A percentile compares a stretch with the other conserved stretches of the same genome.
Evolutionary conservation across 2,797 vertebrate genomes (phyloP).

Genomic region (Catharus ustulatus): DNA sequence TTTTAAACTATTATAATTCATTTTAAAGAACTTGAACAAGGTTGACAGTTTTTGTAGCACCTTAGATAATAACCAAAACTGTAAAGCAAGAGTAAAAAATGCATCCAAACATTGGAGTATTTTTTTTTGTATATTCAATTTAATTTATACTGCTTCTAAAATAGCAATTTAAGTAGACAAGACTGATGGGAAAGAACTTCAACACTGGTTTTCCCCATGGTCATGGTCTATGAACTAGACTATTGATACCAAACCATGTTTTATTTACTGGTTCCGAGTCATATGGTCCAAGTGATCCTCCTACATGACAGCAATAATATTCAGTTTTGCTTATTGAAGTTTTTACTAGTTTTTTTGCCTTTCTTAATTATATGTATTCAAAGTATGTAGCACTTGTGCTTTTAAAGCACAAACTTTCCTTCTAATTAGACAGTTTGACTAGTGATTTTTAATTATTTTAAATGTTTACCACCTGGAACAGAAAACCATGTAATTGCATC

Average conservation of each 20-base stretch:
- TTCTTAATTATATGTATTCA: background rate
- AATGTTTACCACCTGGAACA: background rate
- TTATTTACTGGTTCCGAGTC: background rate
- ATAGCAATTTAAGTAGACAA: background rate
- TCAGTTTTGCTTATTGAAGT: background rate
- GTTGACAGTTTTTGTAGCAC: background rate
- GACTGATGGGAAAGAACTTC: background rate
- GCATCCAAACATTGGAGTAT: accelerated
- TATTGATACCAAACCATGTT: background rate
- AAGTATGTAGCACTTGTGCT: background rate
- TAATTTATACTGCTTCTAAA: background rate
- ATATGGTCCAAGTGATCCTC: background rate
- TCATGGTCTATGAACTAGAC: background rate
- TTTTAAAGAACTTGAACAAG: background rate
- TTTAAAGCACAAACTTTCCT: background rate
- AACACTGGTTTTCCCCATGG: background rate
- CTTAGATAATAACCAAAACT: background rate
- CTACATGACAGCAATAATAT: background rate
- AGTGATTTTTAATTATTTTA: background rate
- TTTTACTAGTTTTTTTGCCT: background rate
- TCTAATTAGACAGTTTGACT: background rate
- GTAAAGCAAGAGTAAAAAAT: background rate
- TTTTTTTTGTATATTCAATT: background rate
- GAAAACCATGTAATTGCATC: background rate
- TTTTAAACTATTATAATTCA: background rate